A percentile compares a stretch with the other conserved stretches of the same genome.
These are phyloP conservation scores for Drosophila ustulata DNA, from an alignment of 2,888 invertebrate species.

Conservation along the genomic window DNA sequence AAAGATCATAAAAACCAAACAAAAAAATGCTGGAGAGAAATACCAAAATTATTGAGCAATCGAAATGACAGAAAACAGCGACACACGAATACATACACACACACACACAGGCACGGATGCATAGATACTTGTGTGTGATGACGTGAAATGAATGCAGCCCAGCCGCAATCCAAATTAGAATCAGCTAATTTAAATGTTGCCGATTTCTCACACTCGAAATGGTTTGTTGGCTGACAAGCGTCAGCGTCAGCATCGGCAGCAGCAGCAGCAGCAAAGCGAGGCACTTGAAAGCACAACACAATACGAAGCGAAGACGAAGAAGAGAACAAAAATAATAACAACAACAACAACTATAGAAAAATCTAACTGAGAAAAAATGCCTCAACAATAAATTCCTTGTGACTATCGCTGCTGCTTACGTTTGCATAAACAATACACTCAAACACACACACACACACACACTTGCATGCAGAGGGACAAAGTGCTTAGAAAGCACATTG, in stretches of 20 bases:
- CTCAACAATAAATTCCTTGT: slow-evolving; percentile 80
- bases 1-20: slow-evolving; percentile 36
- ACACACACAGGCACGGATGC: neutral
- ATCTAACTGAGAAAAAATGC: slow-evolving; percentile 59
- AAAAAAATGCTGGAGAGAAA: slow-evolving; percentile 30
- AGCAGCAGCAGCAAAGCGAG: slow-evolving; percentile 1
- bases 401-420: slow-evolving; percentile 47
- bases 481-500: slow-evolving; percentile 34
- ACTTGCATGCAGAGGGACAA: slow-evolving; percentile 3
- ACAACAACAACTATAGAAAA: slow-evolving; percentile 25
- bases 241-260: neutral
- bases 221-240: slow-evolving; percentile 37
- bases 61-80: slow-evolving; percentile 58
- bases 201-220: slow-evolving; percentile 60
- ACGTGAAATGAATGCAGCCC: slow-evolving; percentile 68
- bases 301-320: neutral
- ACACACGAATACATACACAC: slow-evolving; percentile 25
- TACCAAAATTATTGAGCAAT: slow-evolving; percentile 62
- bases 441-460: slow-evolving; percentile 19
- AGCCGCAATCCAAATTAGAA: slow-evolving; percentile 66
- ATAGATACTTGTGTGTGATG: slow-evolving; percentile 35
- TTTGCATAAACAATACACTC: slow-evolving; percentile 44
- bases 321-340: slow-evolving; percentile 29
- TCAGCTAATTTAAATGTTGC: slow-evolving; percentile 76
- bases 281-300: slow-evolving; percentile 42